phyloP scores from a whole-genome alignment of 2,113 vertebrate species.

The Oncorhynchus mykiss region DNA sequence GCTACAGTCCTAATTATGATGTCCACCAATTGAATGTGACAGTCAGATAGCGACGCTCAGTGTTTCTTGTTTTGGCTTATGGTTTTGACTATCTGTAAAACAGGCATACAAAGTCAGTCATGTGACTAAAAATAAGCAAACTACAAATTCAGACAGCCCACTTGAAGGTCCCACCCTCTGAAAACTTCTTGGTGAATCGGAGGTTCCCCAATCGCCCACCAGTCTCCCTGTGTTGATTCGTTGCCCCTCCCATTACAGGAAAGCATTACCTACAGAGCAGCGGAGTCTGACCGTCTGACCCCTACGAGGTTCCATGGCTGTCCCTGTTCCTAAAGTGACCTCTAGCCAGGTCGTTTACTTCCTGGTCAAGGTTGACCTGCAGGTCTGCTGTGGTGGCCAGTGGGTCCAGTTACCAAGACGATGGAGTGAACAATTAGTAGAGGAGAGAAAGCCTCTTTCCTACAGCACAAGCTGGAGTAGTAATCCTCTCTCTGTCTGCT shows the following conservation, averaged over 20 bases:
- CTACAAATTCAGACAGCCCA: constrained; percentile 1
- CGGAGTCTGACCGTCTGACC: constrained; percentile 35
- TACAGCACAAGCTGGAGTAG: constrained; percentile 35
- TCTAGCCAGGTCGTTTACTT: constrained; percentile 13
- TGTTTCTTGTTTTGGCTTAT: too few species aligned
- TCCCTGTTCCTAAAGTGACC: constrained; percentile 26
- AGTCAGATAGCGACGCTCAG: neutral
- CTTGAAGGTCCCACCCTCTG: neutral
- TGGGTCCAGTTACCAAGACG: constrained; percentile 43
- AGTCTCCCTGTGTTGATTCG: neutral
- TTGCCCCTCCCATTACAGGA: constrained; percentile 14
- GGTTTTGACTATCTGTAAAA: neutral
- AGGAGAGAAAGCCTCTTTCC: constrained; percentile 67
- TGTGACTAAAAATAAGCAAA: neutral
- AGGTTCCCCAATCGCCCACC: neutral
- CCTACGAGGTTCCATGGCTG: constrained; percentile 52
- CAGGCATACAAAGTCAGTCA: constrained; percentile 34
- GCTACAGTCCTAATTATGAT: neutral
- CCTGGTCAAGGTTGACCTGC: constrained; percentile 19
- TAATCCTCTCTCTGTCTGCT: constrained; percentile 75
- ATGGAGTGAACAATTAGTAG: constrained; percentile 33
- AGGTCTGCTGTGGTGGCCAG: constrained; percentile 14
- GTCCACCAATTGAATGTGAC: constrained; percentile 30
- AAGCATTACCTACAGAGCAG: constrained; percentile 69
- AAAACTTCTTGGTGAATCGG: neutral